Conservation (phyloP, 2,888 invertebrate species). For the Gnatocerus cornutus region DNA sequence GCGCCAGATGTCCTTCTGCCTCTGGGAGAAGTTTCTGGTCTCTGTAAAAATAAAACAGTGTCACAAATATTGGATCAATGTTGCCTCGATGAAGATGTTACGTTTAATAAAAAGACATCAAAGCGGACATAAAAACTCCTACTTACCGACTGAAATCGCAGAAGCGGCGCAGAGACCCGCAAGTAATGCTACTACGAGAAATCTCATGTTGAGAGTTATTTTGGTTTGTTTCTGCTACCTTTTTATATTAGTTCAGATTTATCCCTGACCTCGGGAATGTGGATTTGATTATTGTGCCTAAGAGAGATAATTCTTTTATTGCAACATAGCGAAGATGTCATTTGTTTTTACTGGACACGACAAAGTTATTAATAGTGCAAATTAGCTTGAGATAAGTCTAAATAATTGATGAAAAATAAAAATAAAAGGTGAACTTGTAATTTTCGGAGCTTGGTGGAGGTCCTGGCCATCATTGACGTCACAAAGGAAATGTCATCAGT, state of each 20-base stretch:
- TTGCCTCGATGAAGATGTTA: no score
- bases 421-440: no score
- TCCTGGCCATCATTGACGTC: no score
- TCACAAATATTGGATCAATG: no score
- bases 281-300: slow-evolving; percentile 28
- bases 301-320: slow-evolving; percentile 18
- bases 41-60: not conserved
- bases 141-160: slow-evolving; percentile 28
- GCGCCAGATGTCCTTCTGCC: slow-evolving; percentile 71
- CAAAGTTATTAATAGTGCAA: not conserved
- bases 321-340: slow-evolving; percentile 2
- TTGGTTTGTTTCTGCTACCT: not conserved
- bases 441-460: no score
- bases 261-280: slow-evolving; percentile 19
- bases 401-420: no score
- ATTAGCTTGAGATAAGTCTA: no score
- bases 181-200: slow-evolving; percentile 31
- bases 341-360: not conserved
- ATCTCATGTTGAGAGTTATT: slow-evolving; percentile 39
- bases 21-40: slow-evolving; percentile 37
- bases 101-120: no score
- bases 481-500: no score
- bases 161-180: slow-evolving; percentile 35
- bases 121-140: not conserved
- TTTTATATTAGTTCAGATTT: slow-evolving; percentile 27